Conservation (phyloP, 2,888 invertebrate species). For the Limnephilus auricula region DNA sequence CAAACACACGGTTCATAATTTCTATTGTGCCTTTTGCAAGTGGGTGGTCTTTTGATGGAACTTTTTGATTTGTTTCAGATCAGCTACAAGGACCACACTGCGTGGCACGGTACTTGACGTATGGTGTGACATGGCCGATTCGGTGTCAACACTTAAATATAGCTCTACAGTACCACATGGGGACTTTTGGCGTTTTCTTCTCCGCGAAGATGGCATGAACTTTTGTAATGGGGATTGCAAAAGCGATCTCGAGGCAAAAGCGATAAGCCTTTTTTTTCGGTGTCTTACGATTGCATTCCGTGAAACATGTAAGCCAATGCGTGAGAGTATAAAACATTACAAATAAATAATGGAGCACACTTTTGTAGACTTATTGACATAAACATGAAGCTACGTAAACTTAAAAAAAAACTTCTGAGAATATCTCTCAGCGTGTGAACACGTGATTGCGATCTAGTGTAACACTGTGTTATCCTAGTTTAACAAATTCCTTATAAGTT, state of each 20-base stretch:
- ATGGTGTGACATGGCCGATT: slow-evolving; percentile 51
- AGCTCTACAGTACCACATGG: slow-evolving; percentile 38
- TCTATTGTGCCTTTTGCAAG: neutral
- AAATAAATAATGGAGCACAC: neutral
- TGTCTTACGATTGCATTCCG: neutral
- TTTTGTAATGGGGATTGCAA: slow-evolving; percentile 16
- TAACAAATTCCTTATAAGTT: no score
- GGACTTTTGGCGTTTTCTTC: slow-evolving; percentile 2
- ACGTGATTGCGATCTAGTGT: no score
- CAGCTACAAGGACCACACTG: slow-evolving; percentile 54
- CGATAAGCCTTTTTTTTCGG: neutral
- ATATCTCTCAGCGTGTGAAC: neutral
- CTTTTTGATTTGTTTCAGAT: neutral
- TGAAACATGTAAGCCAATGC: neutral
- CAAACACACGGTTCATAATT: neutral
- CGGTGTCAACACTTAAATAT: slow-evolving; percentile 62
- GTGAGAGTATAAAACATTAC: neutral
- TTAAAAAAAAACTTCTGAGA: neutral
- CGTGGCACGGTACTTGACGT: slow-evolving; percentile 51
- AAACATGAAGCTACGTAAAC: neutral
- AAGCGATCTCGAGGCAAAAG: neutral
- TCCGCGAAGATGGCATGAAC: slow-evolving; percentile 11
- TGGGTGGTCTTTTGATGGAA: neutral
- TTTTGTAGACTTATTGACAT: neutral
- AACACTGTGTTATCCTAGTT: no score